Evolutionary conservation across 2,888 invertebrate species (phyloP).

Genomic region (Petrophora chlorosata): DNA sequence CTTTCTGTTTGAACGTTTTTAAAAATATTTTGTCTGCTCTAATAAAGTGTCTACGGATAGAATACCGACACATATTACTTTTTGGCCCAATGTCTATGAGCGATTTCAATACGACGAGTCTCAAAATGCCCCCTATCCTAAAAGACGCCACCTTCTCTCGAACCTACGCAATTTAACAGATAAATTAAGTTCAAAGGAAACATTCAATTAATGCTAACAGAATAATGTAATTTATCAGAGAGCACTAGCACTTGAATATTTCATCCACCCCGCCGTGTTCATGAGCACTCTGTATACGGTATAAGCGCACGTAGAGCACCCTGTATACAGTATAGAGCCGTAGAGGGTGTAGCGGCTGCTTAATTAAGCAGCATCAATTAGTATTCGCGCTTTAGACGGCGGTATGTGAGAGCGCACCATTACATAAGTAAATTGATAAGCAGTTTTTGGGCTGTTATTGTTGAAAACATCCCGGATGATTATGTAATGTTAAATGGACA

Average conservation of each 20-base stretch:
- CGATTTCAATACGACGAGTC: too few relatives aligned
- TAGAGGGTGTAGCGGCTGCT: conserved; percentile 1
- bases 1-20: too few relatives aligned
- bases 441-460: conserved; percentile 13
- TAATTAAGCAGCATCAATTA: conserved; percentile 26
- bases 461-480: conserved; percentile 1
- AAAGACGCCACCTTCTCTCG: too few relatives aligned
- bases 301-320: background rate
- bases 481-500: background rate
- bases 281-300: background rate
- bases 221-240: conserved; percentile 6
- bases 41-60: too few relatives aligned
- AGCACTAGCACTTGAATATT: conserved; percentile 5
- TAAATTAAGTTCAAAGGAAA: conserved; percentile 1
- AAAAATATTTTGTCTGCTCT: too few relatives aligned
- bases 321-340: background rate
- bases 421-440: conserved; percentile 15
- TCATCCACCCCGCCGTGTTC: conserved; percentile 1
- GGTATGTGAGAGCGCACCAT: conserved; percentile 14
- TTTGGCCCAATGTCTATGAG: too few relatives aligned
- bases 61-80: too few relatives aligned
- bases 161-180: too few relatives aligned
- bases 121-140: too few relatives aligned
- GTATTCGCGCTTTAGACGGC: conserved; percentile 12
- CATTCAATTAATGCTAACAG: background rate